These are phyloP conservation scores for Neoitamus cyanurus DNA, from an alignment of 2,888 invertebrate species.

Conservation along the genomic window DNA sequence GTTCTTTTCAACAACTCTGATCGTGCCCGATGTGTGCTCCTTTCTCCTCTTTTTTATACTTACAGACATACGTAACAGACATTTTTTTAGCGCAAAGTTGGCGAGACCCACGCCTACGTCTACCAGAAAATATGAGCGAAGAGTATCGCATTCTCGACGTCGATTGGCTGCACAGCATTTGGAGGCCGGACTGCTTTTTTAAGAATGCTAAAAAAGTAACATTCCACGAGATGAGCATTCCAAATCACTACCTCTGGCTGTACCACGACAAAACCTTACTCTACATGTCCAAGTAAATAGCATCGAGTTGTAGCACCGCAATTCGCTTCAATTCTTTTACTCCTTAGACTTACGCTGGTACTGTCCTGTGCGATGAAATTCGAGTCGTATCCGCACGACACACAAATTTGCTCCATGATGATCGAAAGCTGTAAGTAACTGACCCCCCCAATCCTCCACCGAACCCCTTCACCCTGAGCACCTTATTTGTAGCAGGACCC, in stretches of 20 bases:
- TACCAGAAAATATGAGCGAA: slow-evolving; percentile 94
- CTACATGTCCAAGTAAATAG: slow-evolving; percentile 88
- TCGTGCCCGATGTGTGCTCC: background rate
- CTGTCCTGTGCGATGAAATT: slow-evolving; percentile 92
- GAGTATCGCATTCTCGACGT: slow-evolving; percentile 90
- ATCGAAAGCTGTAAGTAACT: slow-evolving; percentile 88
- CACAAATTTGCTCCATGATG: slow-evolving; percentile 93
- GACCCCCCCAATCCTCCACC: no score
- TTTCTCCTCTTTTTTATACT: slow-evolving; percentile 11
- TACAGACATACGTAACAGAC: slow-evolving; percentile 90
- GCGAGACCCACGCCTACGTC: slow-evolving; percentile 86
- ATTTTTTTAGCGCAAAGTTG: slow-evolving; percentile 93
- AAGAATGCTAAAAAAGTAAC: slow-evolving; percentile 95
- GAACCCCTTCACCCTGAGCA: no score
- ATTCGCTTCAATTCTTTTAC: background rate
- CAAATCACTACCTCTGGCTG: slow-evolving; percentile 91
- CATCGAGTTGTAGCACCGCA: background rate
- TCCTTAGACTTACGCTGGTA: slow-evolving; percentile 83
- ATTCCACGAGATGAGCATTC: slow-evolving; percentile 94
- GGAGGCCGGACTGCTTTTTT: slow-evolving; percentile 94
- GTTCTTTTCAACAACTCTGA: background rate
- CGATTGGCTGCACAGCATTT: slow-evolving; percentile 89
- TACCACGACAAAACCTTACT: slow-evolving; percentile 91
- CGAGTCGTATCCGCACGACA: slow-evolving; percentile 92
- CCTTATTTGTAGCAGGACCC: no score